These are phyloP conservation scores for Exephanes ischioxanthus DNA, from an alignment of 2,888 invertebrate genomes.

Conservation along the genomic window DNA sequence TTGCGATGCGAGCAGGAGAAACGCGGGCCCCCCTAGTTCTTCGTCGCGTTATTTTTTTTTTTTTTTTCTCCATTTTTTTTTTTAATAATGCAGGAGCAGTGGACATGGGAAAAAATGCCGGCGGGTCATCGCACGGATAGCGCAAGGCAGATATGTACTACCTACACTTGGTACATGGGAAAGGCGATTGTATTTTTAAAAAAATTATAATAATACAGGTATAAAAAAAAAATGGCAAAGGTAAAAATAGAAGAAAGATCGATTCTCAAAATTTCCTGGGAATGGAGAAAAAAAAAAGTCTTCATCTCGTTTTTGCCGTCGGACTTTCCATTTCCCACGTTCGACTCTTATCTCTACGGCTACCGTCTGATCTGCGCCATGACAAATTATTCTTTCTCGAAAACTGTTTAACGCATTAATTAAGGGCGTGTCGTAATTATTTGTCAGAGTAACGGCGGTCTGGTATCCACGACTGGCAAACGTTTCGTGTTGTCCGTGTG, in stretches of 20 bases:
- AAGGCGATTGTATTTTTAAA: constrained; percentile 48
- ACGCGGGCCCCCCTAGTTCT: constrained; percentile 47
- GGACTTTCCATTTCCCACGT: constrained; percentile 29
- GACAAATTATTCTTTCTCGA: constrained; percentile 26
- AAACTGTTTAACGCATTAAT: constrained; percentile 43
- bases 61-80: constrained; percentile 71
- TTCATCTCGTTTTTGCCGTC: not conserved
- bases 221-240: constrained; percentile 38
- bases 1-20: constrained; percentile 76
- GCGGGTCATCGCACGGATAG: constrained; percentile 66
- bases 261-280: not conserved
- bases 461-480: not conserved
- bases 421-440: constrained; percentile 53
- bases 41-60: constrained; percentile 53
- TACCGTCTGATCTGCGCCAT: not conserved
- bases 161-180: constrained; percentile 12
- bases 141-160: constrained; percentile 33
- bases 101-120: constrained; percentile 83
- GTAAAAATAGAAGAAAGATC: constrained; percentile 28
- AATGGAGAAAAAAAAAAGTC: not conserved
- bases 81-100: constrained; percentile 81
- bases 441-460: constrained; percentile 21
- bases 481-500: not conserved
- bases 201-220: not conserved
- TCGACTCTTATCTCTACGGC: not conserved